Evolutionary conservation across 2,888 invertebrate species (phyloP), one percentile per base, ranked within the genome.

Genomic region (Metalampra italica): DNA sequence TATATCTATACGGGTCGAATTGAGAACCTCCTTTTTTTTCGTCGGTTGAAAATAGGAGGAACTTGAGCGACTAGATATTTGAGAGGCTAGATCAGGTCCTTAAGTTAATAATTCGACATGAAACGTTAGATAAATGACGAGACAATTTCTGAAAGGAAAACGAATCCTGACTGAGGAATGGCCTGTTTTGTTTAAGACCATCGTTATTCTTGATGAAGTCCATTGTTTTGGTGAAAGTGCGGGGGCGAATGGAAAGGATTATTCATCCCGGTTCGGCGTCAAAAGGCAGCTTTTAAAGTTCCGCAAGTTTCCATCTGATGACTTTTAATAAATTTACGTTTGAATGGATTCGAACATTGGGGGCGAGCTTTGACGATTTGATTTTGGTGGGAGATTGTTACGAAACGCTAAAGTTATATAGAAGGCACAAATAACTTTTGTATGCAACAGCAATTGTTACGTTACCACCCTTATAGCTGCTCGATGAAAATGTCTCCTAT

Each of bases 201-300:
- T 80, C 80, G 79, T 83, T 83, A 81, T 76, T 80, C 80, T 75
- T 82, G 82, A 84, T 82, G 78, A 79, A 78, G 71, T 71, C 85
- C 72, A 83, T 88, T 88, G 87, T 87, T 77, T 73, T 56, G 46
- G 34, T 59, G 54, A 65, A 75, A 81, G 75, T 75, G 74, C 68
- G 75, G 61, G 68, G 72, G 61, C 71, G 71, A 82, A 71, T 76
- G 71, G 73, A 78, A 81, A 80, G 84, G 84, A 84, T 86, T 85
- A 85, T 82, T 85, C 78, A 82, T 82, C 79, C 71, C 78, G 57
- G 66, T 57, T 58, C 60, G 64, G 63, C 70, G 62, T 76, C 77
- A 80, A 78, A 79, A 80, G 77, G 74, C 74, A 64, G 74, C 68
- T 67, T 68, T 68, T 66, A 68, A 74, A 75, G 67, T 75, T 72